Conservation (phyloP, 2,888 invertebrate genomes). For the Aspidiotus destructor region DNA sequence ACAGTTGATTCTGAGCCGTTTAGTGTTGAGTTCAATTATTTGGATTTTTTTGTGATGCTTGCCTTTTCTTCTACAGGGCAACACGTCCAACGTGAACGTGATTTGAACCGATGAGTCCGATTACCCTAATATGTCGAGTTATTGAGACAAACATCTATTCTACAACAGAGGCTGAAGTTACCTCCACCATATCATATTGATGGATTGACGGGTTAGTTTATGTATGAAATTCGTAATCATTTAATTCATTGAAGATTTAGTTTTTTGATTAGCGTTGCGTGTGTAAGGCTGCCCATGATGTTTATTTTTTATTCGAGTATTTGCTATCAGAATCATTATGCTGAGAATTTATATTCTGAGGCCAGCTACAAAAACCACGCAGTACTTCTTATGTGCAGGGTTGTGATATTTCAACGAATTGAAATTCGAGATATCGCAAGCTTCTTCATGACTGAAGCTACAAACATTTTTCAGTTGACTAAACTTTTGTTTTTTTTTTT, state of each 20-base stretch:
- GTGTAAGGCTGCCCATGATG: not conserved
- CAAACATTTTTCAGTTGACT: too few species aligned
- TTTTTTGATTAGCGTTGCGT: not conserved
- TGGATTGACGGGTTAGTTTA: conserved; percentile 77
- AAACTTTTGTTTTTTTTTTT: too few species aligned
- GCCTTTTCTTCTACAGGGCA: conserved; percentile 60
- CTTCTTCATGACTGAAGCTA: too few species aligned
- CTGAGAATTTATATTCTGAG: too few species aligned
- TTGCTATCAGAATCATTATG: conserved; percentile 39
- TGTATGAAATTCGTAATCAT: conserved; percentile 18
- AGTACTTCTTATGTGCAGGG: too few species aligned
- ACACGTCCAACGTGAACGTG: conserved; percentile 95
- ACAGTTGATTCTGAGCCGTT: conserved; percentile 33
- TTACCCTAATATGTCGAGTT: conserved; percentile 99
- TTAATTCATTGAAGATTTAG: conserved; percentile 1
- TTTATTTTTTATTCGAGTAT: conserved; percentile 36
- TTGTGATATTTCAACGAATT: too few species aligned
- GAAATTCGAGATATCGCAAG: not conserved
- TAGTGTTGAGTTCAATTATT: not conserved
- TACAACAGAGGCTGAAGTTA: conserved; percentile 93
- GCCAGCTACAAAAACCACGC: too few species aligned
- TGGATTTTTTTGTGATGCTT: not conserved
- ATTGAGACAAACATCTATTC: conserved; percentile 90
- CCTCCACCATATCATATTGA: conserved; percentile 96
- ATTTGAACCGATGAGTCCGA: conserved; percentile 92